Percentiles rank a stretch among this genome's conserved stretches.
These are phyloP conservation scores for Nanger granti DNA, from an alignment of 2,113 vertebrate species.

Conservation along the genomic window DNA sequence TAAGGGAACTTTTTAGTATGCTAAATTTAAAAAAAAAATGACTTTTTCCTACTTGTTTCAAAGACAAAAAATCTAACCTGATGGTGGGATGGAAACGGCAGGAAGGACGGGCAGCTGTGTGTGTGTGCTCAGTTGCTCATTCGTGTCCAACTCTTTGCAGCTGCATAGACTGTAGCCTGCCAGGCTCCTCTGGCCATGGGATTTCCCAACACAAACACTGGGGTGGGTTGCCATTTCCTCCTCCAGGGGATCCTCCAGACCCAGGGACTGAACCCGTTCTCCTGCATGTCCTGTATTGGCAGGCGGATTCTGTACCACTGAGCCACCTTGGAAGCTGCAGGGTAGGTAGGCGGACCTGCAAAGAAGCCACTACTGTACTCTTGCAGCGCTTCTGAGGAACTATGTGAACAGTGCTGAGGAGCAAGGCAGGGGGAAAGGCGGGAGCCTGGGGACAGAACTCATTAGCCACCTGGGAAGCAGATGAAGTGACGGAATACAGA, in stretches of 20 bases:
- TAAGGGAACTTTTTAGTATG: background rate
- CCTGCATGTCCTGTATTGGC: background rate
- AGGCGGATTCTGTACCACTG: background rate
- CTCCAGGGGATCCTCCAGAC: background rate
- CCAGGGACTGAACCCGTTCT: background rate
- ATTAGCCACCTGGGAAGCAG: background rate
- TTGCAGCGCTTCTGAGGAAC: background rate
- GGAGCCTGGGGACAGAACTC: background rate
- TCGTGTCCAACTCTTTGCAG: background rate
- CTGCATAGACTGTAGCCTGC: background rate
- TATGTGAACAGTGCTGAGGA: background rate
- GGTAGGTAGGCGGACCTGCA: background rate
- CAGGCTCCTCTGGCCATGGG: background rate
- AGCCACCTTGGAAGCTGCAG: background rate
- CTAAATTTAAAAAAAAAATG: background rate
- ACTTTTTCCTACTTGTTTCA: background rate
- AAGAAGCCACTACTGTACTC: background rate
- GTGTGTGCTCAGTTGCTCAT: background rate
- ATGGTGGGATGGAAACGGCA: background rate
- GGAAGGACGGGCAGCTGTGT: background rate
- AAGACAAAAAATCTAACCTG: background rate
- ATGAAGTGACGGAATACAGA: background rate
- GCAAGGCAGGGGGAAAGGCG: background rate
- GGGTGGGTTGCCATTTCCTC: background rate
- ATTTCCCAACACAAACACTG: background rate